These are phyloP conservation scores for Agrilus biguttatus DNA, from an alignment of 2,888 invertebrate genomes.

Conservation along the genomic window DNA sequence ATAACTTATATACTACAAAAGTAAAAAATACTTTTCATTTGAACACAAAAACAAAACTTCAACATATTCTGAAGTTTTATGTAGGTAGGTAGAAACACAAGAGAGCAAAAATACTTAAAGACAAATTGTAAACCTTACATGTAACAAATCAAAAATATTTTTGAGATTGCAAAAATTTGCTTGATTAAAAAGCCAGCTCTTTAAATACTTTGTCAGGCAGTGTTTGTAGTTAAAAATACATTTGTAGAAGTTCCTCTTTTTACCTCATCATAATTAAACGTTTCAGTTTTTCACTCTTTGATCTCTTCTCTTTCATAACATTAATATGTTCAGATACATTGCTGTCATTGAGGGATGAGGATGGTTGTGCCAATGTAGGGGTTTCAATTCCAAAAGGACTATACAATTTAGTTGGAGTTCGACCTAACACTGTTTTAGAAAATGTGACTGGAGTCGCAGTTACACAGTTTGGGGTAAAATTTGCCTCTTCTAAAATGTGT, in stretches of 20 bases:
- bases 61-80: too few species aligned
- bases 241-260: neutral
- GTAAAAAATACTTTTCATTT: too few species aligned
- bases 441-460: slow-evolving; percentile 31
- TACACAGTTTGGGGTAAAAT: slow-evolving; percentile 31
- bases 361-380: slow-evolving; percentile 26
- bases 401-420: slow-evolving; percentile 59
- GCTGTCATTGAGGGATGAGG: too few species aligned
- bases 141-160: neutral
- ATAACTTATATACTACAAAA: neutral
- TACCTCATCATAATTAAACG: neutral
- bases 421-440: slow-evolving; percentile 37
- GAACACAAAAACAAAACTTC: too few species aligned
- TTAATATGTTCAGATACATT: too few species aligned
- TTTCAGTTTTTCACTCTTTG: neutral
- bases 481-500: slow-evolving; percentile 39
- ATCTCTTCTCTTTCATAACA: neutral
- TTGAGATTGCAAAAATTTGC: neutral
- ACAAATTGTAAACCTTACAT: neutral
- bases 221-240: neutral
- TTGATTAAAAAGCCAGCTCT: neutral
- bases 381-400: slow-evolving; percentile 66
- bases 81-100: too few species aligned
- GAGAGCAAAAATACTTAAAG: too few species aligned
- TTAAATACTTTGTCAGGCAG: neutral